Conservation (phyloP, 2,888 invertebrate species). For the Cosmopolites sordidus region DNA sequence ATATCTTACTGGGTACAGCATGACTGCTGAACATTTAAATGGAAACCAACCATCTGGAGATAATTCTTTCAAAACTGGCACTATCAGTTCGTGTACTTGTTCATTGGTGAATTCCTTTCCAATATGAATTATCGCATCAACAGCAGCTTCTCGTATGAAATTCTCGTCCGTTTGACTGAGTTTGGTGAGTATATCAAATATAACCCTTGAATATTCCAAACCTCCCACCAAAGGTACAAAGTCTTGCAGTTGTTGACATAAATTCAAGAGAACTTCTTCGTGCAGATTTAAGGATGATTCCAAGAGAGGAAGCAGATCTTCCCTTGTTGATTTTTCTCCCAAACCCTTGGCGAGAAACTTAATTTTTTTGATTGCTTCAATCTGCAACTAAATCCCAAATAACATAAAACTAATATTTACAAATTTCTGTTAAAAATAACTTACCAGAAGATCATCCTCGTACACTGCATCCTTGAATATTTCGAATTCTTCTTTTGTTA, state of each 20-base stretch:
- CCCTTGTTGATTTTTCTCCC: conserved; percentile 37
- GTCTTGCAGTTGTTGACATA: conserved; percentile 40
- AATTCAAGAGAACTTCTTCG: conserved; percentile 38
- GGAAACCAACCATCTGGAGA: conserved; percentile 39
- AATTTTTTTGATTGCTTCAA: conserved; percentile 38
- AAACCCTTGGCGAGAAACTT: conserved; percentile 37
- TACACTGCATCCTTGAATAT: conserved; percentile 35
- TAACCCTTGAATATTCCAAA: conserved; percentile 33
- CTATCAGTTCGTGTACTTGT: conserved; percentile 34
- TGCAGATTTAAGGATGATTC: conserved; percentile 36
- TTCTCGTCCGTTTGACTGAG: conserved; percentile 42
- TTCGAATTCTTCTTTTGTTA: conserved; percentile 30
- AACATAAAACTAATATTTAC: no score
- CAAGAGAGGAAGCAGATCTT: conserved; percentile 39
- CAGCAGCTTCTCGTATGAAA: conserved; percentile 38
- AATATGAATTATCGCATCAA: conserved; percentile 37
- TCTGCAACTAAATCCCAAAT: conserved; percentile 49
- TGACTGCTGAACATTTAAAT: conserved; percentile 38
- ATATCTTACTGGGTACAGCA: conserved; percentile 34
- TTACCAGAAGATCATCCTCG: conserved; percentile 35
- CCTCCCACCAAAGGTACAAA: conserved; percentile 43
- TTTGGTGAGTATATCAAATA: conserved; percentile 39
- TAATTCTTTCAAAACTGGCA: conserved; percentile 36
- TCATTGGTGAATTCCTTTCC: conserved; percentile 32
- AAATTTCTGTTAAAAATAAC: conserved; percentile 8